These are phyloP conservation scores for Drosophila tristis DNA, from an alignment of 1,140 invertebrate genomes.

Conservation along the genomic window DNA sequence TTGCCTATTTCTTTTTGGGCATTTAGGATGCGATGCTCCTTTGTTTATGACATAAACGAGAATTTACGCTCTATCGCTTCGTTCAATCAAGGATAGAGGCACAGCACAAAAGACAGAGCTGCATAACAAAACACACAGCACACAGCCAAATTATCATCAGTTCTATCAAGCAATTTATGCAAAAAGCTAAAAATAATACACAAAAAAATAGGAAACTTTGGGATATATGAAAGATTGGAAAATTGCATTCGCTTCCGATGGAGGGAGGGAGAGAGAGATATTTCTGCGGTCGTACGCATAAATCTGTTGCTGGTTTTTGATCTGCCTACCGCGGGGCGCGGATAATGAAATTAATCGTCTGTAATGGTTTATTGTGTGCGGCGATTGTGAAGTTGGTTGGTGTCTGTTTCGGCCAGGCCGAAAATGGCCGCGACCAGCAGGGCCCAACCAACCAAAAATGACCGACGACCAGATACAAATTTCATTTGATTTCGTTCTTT, in stretches of 20 bases:
- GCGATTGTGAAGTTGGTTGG: conserved; percentile 49
- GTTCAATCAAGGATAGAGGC: not conserved
- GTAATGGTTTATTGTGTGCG: conserved; percentile 82
- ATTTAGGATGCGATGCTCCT: not conserved
- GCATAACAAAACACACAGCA: conserved; percentile 9
- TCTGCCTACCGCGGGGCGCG: conserved; percentile 52
- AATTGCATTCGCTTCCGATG: conserved; percentile 69
- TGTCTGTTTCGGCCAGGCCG: conserved; percentile 49
- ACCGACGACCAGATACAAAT: conserved; percentile 38
- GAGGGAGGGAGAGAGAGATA: not conserved
- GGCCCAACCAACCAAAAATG: conserved; percentile 41
- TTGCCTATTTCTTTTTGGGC: not conserved
- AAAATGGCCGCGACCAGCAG: conserved; percentile 2
- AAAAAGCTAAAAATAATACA: conserved; percentile 12
- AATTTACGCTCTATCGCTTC: conserved; percentile 5
- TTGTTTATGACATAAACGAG: not conserved
- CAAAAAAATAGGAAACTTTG: not conserved
- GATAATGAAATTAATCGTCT: conserved; percentile 83
- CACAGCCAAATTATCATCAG: conserved; percentile 40
- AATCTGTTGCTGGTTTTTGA: conserved; percentile 76
- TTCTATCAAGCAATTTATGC: conserved; percentile 46
- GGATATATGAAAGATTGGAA: conserved; percentile 23
- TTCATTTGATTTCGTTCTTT: conserved; percentile 28
- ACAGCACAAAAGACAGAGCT: conserved; percentile 15
- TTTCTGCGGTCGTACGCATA: conserved; percentile 66